Evolutionary conservation across 2,888 invertebrate genomes (phyloP).

Genomic region (Tuta absoluta): DNA sequence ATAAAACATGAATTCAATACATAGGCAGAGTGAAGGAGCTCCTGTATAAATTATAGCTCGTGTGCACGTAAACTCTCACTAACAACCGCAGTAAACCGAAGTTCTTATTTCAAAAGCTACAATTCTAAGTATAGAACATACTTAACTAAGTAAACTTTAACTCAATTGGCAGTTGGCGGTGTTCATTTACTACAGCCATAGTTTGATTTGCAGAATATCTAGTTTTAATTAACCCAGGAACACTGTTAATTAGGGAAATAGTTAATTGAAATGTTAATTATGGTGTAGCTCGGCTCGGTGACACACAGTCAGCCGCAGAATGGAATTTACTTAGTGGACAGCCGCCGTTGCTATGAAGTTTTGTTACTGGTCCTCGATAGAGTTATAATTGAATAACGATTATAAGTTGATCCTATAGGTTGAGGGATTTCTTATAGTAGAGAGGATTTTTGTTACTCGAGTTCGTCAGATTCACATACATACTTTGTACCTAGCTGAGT

Average conservation of each 20-base stretch:
- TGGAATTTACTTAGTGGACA: neutral
- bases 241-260: slow-evolving; percentile 1
- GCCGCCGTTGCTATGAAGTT: too few relatives aligned
- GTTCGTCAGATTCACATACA: too few relatives aligned
- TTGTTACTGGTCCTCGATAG: too few relatives aligned
- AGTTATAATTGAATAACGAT: too few relatives aligned
- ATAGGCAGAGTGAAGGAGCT: too few relatives aligned
- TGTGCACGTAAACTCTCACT: neutral
- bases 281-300: slow-evolving; percentile 1
- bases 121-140: neutral
- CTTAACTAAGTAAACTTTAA: neutral
- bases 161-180: neutral
- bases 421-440: too few relatives aligned
- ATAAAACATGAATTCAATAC: too few relatives aligned
- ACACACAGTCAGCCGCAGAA: neutral
- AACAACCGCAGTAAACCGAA: neutral
- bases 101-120: neutral
- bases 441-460: too few relatives aligned
- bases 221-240: slow-evolving; percentile 11
- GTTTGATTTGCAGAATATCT: neutral
- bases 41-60: neutral
- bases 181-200: neutral
- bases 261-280: slow-evolving; percentile 7
- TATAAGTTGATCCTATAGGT: too few relatives aligned
- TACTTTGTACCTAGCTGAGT: too few relatives aligned